These are phyloP conservation scores for Diabrotica undecimpunctata DNA, from an alignment of 1,140 invertebrate species.

Conservation along the genomic window DNA sequence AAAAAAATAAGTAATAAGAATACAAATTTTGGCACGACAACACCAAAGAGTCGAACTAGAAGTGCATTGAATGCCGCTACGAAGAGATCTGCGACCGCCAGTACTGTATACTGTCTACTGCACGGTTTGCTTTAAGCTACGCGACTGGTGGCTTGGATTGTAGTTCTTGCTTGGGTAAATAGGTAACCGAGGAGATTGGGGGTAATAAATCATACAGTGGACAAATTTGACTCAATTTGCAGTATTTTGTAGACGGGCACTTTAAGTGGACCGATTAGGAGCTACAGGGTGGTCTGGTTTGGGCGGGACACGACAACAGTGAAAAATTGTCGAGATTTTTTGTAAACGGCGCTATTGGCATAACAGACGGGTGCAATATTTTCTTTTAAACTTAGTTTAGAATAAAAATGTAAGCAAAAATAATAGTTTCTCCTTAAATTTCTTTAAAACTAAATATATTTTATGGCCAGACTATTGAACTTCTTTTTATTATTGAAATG, in stretches of 20 bases:
- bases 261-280: slow-evolving; percentile 2
- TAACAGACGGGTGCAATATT: too few species aligned
- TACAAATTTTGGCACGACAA: background rate
- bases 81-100: background rate
- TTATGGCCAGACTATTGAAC: too few species aligned
- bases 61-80: background rate
- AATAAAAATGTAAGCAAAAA: too few species aligned
- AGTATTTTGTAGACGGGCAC: background rate
- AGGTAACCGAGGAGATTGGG: background rate
- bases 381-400: too few species aligned
- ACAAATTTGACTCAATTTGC: slow-evolving; percentile 1
- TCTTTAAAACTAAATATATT: too few species aligned
- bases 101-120: background rate
- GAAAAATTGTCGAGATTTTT: too few species aligned
- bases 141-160: too few species aligned
- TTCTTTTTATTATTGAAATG: too few species aligned
- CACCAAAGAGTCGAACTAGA: background rate
- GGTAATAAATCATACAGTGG: background rate
- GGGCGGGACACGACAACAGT: too few species aligned
- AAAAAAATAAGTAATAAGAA: background rate
- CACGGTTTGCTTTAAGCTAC: background rate
- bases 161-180: background rate
- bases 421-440: too few species aligned
- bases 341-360: too few species aligned
- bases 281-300: background rate